Evolutionary conservation across 2,113 vertebrate species (phyloP).

Genomic region (Isichthys henryi): DNA sequence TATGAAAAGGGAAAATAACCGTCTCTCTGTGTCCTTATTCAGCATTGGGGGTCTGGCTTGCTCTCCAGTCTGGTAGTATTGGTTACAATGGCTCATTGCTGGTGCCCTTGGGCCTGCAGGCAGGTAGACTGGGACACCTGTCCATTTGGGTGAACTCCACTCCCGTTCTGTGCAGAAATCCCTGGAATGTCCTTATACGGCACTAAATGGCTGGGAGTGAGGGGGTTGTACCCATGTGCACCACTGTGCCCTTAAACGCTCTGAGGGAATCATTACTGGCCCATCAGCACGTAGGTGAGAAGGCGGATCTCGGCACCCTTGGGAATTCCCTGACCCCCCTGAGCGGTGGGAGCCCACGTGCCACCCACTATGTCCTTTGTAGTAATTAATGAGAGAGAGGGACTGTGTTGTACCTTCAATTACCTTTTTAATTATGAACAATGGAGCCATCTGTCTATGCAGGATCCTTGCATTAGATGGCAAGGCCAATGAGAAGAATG

Average conservation of each 20-base stretch:
- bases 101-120: background rate
- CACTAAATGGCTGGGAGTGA: background rate
- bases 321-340: background rate
- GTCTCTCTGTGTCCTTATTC: background rate
- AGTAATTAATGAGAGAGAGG: background rate
- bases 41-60: background rate
- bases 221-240: background rate
- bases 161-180: background rate
- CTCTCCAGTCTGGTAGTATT: background rate
- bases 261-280: conserved; percentile 2
- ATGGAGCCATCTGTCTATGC: background rate
- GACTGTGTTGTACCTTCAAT: background rate
- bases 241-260: background rate
- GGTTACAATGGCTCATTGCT: background rate
- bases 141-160: background rate
- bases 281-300: background rate
- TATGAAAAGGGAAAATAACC: background rate
- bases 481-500: background rate
- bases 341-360: background rate
- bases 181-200: background rate
- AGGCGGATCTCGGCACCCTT: background rate
- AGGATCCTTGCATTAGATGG: background rate
- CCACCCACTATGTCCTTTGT: background rate
- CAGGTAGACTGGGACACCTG: background rate
- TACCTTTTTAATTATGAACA: background rate